Evolutionary conservation across 2,888 invertebrate genomes (phyloP), one percentile per base, ranked within the genome.

Genomic region (Hirtodrosophila cameraria): DNA sequence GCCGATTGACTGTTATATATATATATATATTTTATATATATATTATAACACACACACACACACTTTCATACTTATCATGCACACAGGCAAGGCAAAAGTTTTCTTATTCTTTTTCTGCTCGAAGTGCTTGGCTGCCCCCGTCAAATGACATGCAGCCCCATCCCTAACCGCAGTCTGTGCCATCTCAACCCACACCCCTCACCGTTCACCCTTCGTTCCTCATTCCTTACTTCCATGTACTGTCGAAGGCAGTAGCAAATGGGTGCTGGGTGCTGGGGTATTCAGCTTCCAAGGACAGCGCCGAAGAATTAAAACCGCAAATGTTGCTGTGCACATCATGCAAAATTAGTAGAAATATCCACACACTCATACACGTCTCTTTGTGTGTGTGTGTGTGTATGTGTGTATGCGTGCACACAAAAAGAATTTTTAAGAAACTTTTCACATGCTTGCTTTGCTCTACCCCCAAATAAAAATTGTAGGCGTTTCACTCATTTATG

Each of bases 241-340:
- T 12, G 23, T 2, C 15, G 16, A 11, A 20, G n/a, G n/a, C 8
- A 42, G 3, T n/a, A 18, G 42, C 6, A 13, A 3, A 8, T 23
- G 16, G 8, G 8, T 2, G 25, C 7, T n/a, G 9, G n/a, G 36
- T 30, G 23, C 1, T 13, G 16, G 30, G 36, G 30, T n/a, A n/a
- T n/a, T n/a, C n/a, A n/a, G 62, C 15, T 38, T n/a, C 54, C 58
- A 65, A 60, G 59, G 73, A 74, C 57, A 70, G 61, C 50, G 55
- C 58, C 58, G 61, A 80, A 84, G 76, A 88, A 88, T 88, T 86
- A 88, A 88, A 88, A 88, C 88, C 88, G 75, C 88, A 88, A 88
- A 88, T 88, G 88, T 88, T 88, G 82, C 86, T 80, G 33, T 65
- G 73, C 83, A 76, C 79, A 83, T 85, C 79, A 85, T 87, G 87